These are phyloP conservation scores for Corythornis madagascariensis DNA, from an alignment of 2,113 vertebrate species.

Conservation along the genomic window DNA sequence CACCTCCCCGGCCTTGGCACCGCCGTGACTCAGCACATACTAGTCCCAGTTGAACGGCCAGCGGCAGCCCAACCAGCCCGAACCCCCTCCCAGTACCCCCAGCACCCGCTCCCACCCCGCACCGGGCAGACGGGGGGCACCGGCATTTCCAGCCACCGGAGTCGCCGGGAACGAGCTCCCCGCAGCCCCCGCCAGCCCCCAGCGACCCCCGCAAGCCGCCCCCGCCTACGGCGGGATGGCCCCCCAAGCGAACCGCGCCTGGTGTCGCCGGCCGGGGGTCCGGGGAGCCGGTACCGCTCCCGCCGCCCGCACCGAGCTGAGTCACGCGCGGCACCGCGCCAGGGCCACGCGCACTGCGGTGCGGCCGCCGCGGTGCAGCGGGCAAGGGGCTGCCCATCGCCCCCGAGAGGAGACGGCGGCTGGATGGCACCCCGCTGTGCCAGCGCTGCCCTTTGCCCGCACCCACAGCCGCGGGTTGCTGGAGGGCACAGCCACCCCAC, in stretches of 20 bases:
- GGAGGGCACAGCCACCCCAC: no score
- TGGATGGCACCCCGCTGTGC: not conserved
- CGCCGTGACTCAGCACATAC: constrained; percentile 7
- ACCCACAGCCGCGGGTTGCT: no score
- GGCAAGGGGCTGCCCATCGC: not conserved
- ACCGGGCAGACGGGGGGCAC: not conserved
- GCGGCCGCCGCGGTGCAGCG: not conserved
- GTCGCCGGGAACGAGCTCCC: not conserved
- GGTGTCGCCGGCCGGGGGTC: not conserved
- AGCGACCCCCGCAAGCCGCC: not conserved
- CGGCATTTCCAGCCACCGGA: not conserved
- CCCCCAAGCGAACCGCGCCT: fast-evolving
- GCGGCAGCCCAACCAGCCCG: not conserved
- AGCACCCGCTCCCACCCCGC: not conserved
- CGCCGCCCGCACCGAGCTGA: not conserved
- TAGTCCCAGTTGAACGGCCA: no score
- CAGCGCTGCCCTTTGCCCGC: not conserved
- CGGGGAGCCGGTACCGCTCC: not conserved
- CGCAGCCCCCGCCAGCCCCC: not conserved
- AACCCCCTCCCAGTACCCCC: not conserved
- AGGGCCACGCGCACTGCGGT: constrained; percentile 47
- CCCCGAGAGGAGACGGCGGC: not conserved
- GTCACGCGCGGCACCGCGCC: constrained; percentile 39
- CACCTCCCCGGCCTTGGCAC: not conserved
- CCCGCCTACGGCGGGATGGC: not conserved